Percentiles rank a stretch among this genome's conserved stretches.
Conservation (phyloP, 2,113 vertebrate genomes). For the Varanus komodoensis region DNA sequence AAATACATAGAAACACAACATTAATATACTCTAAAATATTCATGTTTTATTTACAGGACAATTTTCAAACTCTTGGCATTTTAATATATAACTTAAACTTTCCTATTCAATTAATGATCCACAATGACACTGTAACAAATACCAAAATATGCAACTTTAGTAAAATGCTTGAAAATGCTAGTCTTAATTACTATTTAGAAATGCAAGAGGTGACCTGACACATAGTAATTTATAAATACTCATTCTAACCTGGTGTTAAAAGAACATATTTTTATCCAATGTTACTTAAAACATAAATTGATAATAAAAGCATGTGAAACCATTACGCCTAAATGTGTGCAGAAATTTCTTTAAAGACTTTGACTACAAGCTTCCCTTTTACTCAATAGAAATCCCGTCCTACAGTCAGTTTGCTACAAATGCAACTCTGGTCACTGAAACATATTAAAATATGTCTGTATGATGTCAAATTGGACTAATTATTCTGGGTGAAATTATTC, state of each 20-base stretch:
- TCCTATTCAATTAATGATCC: constrained; percentile 60
- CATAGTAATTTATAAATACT: constrained; percentile 71
- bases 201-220: constrained; percentile 70
- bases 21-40: constrained; percentile 78
- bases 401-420: constrained; percentile 41
- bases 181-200: constrained; percentile 69
- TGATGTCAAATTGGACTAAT: background rate
- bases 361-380: constrained; percentile 35
- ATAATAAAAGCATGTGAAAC: constrained; percentile 68
- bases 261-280: constrained; percentile 57
- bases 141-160: constrained; percentile 58
- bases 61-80: constrained; percentile 74
- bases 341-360: constrained; percentile 57
- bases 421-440: constrained; percentile 43
- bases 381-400: constrained; percentile 34
- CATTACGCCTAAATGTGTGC: constrained; percentile 30
- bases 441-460: constrained; percentile 5
- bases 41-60: constrained; percentile 78
- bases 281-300: constrained; percentile 68
- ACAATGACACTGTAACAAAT: constrained; percentile 70
- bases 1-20: constrained; percentile 71
- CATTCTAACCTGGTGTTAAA: constrained; percentile 63
- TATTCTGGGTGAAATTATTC: background rate
- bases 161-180: constrained; percentile 63
- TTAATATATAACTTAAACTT: constrained; percentile 70